Evolutionary conservation across 2,888 invertebrate species (phyloP), one percentile per base, ranked within the genome.

Genomic region (Leucozona laternaria): DNA sequence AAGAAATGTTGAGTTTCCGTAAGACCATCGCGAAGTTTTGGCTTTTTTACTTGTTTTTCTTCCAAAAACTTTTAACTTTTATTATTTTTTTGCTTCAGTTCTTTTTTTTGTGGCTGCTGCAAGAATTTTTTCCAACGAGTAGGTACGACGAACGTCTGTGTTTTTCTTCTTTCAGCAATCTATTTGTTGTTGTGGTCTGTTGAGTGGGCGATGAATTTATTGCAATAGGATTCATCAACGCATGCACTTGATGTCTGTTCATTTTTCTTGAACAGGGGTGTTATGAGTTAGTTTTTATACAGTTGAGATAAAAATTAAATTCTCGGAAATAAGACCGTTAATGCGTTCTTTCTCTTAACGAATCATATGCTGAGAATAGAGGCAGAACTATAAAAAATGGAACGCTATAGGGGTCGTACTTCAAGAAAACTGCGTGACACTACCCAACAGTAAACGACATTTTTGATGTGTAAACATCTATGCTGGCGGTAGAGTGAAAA

Each of bases 151-250:
- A 48, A 66, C 81, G 78, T 78, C 78, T 86, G 77, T 81, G 85
- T 82, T 81, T 86, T 86, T 86, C 78, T 85, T 68, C 34, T 68
- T 84, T 82, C 58, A 79, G 73, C 53, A 86, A 79, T 82, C 45
- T 75, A 78, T 80, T 86, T 86, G 86, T 86, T 85, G 86, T 82
- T 82, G 79, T 75, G 81, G 75, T 78, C 73, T 81, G 78, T 86
- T 86, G 86, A 86, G 86, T 86, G 82, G 86, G 86, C 86, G 86
- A 86, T 86, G 71, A 82, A 86, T 86, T 82, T 40, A 79, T 86
- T 86, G 78, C 75, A 86, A 71, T 31, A 22, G 43, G 4, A 7
- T 82, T 86, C 75, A 82, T 79, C 71, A 64, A 43, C 45, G 75
- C 70, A 66, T 82, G 70, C 75, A 82, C 28, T 82, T 71, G n/a